These are phyloP conservation scores for Tylochromis polylepis DNA, from an alignment of 2,113 vertebrate genomes.

Conservation along the genomic window DNA sequence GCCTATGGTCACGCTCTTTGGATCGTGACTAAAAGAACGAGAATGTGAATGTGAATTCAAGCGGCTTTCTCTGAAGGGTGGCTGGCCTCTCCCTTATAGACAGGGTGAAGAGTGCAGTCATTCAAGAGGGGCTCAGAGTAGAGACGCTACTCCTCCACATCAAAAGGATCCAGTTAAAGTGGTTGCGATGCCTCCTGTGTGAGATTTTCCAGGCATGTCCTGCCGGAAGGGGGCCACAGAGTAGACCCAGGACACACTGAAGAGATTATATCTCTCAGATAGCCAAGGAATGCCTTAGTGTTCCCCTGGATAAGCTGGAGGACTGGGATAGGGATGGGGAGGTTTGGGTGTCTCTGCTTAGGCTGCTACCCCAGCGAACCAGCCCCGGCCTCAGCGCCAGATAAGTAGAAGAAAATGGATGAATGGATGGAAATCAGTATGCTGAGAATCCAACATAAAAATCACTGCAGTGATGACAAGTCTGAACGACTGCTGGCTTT, in stretches of 20 bases:
- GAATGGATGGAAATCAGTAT: neutral
- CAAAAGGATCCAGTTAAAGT: neutral
- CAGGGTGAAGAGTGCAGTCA: no score
- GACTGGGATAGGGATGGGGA: neutral
- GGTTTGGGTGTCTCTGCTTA: neutral
- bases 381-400: no score
- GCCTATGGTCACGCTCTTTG: neutral
- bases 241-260: neutral
- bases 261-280: neutral
- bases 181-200: neutral
- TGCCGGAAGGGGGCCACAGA: neutral
- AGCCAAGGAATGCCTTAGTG: neutral
- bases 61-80: neutral
- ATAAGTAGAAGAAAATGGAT: neutral
- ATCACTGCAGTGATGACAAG: neutral
- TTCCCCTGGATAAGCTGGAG: neutral
- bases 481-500: neutral
- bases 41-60: fast-evolving
- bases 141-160: neutral
- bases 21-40: neutral
- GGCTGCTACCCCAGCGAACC: neutral
- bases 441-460: neutral
- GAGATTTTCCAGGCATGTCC: neutral
- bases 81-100: neutral
- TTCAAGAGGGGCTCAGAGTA: neutral